Evolutionary conservation across 1,140 invertebrate species (phyloP).

Genomic region (Cyclargus thomasi): DNA sequence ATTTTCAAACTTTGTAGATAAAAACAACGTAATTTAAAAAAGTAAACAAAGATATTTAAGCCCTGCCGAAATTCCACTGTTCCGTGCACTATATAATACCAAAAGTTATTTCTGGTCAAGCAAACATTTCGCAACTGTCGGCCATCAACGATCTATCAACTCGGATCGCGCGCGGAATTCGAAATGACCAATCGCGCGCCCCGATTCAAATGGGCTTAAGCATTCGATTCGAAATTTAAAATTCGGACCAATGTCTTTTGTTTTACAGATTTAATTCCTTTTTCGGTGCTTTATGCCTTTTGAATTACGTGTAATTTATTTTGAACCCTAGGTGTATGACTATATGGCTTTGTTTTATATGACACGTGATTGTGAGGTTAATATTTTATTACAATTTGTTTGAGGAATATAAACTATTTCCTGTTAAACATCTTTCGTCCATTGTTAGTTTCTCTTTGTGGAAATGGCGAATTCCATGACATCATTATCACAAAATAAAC

Average conservation of each 20-base stretch:
- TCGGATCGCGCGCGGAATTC: constrained; percentile 56
- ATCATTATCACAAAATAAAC: constrained; percentile 39
- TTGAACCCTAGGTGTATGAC: constrained; percentile 22
- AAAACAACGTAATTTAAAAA: not conserved
- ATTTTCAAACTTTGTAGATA: too few species aligned
- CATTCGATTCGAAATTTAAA: constrained; percentile 50
- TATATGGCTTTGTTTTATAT: constrained; percentile 30
- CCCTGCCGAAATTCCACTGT: not conserved
- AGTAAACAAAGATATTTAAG: not conserved
- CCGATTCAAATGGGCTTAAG: constrained; percentile 55
- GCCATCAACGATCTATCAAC: constrained; percentile 66
- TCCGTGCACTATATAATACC: constrained; percentile 20
- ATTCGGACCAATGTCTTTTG: constrained; percentile 55
- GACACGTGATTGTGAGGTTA: constrained; percentile 26
- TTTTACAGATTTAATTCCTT: constrained; percentile 56
- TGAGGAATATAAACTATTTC: constrained; percentile 73
- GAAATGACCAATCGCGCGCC: constrained; percentile 60
- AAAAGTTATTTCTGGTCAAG: constrained; percentile 64
- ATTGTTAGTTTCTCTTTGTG: constrained; percentile 56
- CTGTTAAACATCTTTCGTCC: constrained; percentile 66
- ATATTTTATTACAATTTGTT: constrained; percentile 65
- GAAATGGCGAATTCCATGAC: constrained; percentile 44
- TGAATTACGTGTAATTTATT: constrained; percentile 20
- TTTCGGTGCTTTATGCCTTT: constrained; percentile 23
- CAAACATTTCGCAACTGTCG: constrained; percentile 33